These are phyloP conservation scores for Temnopleurus reevesii DNA, from an alignment of 53 echinoderm and acorn worm species.

Conservation along the genomic window DNA sequence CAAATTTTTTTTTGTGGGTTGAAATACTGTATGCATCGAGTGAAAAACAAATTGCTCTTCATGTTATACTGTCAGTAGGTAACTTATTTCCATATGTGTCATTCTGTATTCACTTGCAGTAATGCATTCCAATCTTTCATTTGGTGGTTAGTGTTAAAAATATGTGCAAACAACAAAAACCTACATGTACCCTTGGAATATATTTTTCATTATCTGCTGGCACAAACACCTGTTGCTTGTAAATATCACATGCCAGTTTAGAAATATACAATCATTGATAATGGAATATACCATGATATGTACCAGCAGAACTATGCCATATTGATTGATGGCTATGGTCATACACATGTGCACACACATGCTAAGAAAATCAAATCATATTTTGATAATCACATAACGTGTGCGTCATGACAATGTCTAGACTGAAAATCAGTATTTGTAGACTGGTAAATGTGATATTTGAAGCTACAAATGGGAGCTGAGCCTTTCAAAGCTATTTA, in stretches of 20 bases:
- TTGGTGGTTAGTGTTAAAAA: too few relatives aligned
- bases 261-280: neutral
- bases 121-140: too few relatives aligned
- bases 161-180: neutral
- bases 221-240: neutral
- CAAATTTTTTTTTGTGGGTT: too few relatives aligned
- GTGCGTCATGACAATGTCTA: neutral
- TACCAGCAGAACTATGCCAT: neutral
- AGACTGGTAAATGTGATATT: neutral
- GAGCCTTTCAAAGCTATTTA: too few relatives aligned
- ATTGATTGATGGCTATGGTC: neutral
- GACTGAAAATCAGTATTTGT: neutral
- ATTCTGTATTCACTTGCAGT: too few relatives aligned
- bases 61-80: too few relatives aligned
- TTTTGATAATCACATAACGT: neutral
- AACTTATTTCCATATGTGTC: too few relatives aligned
- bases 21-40: too few relatives aligned
- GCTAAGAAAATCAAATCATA: neutral
- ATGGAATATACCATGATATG: neutral
- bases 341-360: neutral
- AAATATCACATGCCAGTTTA: neutral
- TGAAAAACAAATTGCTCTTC: too few relatives aligned
- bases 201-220: neutral
- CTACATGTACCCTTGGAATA: neutral
- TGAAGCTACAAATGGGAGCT: neutral